Evolutionary conservation across 2,797 vertebrate genomes (phyloP).

Genomic region (Acanthopagrus latus): DNA sequence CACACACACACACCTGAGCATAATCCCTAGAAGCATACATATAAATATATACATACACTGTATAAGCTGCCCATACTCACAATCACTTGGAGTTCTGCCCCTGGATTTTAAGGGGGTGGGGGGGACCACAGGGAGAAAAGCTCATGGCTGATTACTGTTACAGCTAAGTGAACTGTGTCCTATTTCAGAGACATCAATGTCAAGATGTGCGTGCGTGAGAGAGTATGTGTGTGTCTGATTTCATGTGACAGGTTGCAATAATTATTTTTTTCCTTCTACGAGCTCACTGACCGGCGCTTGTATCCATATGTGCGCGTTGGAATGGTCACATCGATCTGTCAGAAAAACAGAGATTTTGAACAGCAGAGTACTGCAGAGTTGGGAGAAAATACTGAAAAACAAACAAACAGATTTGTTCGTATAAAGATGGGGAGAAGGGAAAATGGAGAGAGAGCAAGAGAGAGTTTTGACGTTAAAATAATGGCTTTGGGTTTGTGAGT

Average conservation of each 20-base stretch:
- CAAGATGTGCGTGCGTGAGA: slow-evolving; percentile 35
- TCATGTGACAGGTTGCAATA: slow-evolving; percentile 23
- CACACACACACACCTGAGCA: too few species aligned
- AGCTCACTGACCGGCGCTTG: background rate
- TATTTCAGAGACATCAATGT: slow-evolving; percentile 70
- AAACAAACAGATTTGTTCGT: background rate
- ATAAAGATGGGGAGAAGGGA: background rate
- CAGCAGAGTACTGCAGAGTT: background rate
- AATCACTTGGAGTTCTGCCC: slow-evolving; percentile 13
- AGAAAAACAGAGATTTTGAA: background rate
- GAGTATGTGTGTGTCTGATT: slow-evolving; percentile 11
- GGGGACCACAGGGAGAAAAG: slow-evolving; percentile 36
- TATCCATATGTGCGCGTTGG: background rate
- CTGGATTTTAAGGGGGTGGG: slow-evolving; percentile 19
- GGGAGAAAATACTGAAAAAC: background rate
- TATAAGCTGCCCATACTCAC: slow-evolving; percentile 7
- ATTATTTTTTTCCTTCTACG: slow-evolving; percentile 5
- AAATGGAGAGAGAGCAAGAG: background rate
- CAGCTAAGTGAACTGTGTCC: slow-evolving; percentile 72
- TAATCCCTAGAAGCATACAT: too few species aligned
- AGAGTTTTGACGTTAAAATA: slow-evolving; percentile 9
- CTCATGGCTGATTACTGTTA: slow-evolving; percentile 64
- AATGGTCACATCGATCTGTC: background rate
- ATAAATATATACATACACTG: background rate
- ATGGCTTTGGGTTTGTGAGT: background rate